Percentiles rank a stretch among this genome's conserved stretches.
These are phyloP conservation scores for Pseudomyrmex concolor DNA, from an alignment of 1,140 invertebrate genomes.

Conservation along the genomic window DNA sequence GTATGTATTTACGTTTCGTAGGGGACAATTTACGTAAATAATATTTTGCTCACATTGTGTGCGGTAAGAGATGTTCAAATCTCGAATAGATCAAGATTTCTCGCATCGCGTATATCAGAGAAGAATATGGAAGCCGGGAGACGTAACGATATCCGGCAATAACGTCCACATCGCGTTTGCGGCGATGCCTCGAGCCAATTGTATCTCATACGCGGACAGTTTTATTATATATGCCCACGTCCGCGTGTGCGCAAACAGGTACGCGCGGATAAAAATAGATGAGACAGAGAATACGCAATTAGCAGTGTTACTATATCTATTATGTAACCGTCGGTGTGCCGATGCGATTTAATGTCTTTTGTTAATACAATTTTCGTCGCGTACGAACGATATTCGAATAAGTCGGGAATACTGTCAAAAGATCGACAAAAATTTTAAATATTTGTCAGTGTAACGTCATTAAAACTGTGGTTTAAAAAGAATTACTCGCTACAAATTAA, in stretches of 20 bases:
- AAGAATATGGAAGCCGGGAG: conserved; percentile 36
- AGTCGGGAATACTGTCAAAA: background rate
- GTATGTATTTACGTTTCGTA: conserved; percentile 21
- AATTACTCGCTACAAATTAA: too few relatives aligned
- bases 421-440: background rate
- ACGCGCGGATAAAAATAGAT: conserved; percentile 38
- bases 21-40: conserved; percentile 43
- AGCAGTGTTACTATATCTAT: conserved; percentile 28
- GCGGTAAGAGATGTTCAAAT: conserved; percentile 6
- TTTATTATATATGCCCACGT: conserved; percentile 47
- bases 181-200: conserved; percentile 49
- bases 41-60: background rate
- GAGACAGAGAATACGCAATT: conserved; percentile 44
- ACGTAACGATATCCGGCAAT: conserved; percentile 50
- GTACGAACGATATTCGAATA: conserved; percentile 6
- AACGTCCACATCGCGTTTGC: conserved; percentile 21
- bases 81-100: background rate
- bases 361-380: conserved; percentile 15
- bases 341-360: background rate
- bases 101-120: conserved; percentile 11
- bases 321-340: conserved; percentile 14
- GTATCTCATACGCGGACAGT: conserved; percentile 48
- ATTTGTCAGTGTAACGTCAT: background rate
- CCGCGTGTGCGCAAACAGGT: background rate
- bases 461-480: background rate